Percentiles rank a stretch among this genome's conserved stretches.
These are phyloP conservation scores for Drosophila mercatorum DNA, from an alignment of 2,888 invertebrate genomes.

Conservation along the genomic window DNA sequence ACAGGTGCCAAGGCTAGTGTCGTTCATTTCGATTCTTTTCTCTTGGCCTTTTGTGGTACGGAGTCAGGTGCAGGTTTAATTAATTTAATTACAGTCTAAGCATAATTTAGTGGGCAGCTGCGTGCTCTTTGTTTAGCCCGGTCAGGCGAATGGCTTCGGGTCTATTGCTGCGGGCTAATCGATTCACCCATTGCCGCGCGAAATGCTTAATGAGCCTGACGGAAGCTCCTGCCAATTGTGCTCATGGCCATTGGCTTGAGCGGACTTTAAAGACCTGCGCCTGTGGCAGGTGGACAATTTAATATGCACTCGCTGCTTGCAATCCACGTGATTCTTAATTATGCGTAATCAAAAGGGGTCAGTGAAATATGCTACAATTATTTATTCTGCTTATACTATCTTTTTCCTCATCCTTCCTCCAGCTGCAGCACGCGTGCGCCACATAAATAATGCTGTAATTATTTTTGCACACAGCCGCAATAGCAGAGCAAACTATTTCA, in stretches of 20 bases:
- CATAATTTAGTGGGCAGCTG: slow-evolving; percentile 77
- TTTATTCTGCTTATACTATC: slow-evolving; percentile 13
- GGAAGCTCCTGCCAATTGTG: slow-evolving; percentile 2
- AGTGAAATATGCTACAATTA: slow-evolving; percentile 57
- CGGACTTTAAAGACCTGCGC: slow-evolving; percentile 31
- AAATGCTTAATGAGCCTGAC: slow-evolving; percentile 47
- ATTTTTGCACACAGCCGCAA: slow-evolving; percentile 58
- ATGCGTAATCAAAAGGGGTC: slow-evolving; percentile 38
- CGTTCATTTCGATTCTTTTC: slow-evolving; percentile 52
- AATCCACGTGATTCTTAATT: slow-evolving; percentile 54
- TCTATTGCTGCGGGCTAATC: slow-evolving; percentile 55
- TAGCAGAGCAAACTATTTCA: slow-evolving; percentile 68
- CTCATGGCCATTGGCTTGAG: slow-evolving; percentile 28
- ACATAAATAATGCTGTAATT: slow-evolving; percentile 77
- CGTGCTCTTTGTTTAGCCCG: slow-evolving; percentile 61
- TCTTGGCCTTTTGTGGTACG: slow-evolving; percentile 43
- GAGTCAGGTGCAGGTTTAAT: slow-evolving; percentile 78
- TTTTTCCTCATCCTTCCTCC: not conserved
- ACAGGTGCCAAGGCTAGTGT: slow-evolving; percentile 10
- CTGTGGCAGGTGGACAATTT: slow-evolving; percentile 8
- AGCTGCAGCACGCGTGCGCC: slow-evolving; percentile 58
- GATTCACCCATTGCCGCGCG: slow-evolving; percentile 36
- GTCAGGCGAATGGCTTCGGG: not conserved
- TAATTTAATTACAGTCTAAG: slow-evolving; percentile 83
- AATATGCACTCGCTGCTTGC: slow-evolving; percentile 30